These are phyloP conservation scores for Ophiodon elongatus DNA, from an alignment of 2,113 vertebrate species.

Conservation along the genomic window DNA sequence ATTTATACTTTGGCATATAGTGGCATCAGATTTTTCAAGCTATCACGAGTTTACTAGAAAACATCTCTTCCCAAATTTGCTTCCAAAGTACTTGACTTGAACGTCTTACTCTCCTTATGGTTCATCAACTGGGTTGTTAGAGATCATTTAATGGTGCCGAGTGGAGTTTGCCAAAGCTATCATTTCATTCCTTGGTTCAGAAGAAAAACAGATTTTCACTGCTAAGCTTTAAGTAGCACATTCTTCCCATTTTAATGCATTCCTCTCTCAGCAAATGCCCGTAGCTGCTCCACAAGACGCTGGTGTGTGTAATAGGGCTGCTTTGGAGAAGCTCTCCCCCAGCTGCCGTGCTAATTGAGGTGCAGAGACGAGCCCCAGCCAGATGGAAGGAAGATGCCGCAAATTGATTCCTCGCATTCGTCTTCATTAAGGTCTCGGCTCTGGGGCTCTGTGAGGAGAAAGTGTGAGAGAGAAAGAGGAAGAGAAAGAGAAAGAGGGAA, in stretches of 20 bases:
- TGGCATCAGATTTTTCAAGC: not conserved
- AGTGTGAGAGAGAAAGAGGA: conserved; percentile 42
- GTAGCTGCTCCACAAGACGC: conserved; percentile 59
- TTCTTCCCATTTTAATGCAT: conserved; percentile 53
- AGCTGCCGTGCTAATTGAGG: conserved; percentile 85
- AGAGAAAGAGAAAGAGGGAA: not conserved
- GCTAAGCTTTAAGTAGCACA: conserved; percentile 68
- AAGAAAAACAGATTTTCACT: conserved; percentile 42
- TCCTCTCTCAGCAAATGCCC: conserved; percentile 51
- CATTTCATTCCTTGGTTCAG: conserved; percentile 39
- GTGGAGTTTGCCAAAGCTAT: conserved; percentile 46
- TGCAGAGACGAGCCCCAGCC: conserved; percentile 75
- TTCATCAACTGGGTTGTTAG: conserved; percentile 41
- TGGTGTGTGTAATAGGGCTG: conserved; percentile 75
- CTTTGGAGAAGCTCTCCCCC: conserved; percentile 79
- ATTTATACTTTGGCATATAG: not conserved
- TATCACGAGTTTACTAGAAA: not conserved
- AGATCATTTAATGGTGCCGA: conserved; percentile 23
- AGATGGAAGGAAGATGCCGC: conserved; percentile 84
- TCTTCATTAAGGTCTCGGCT: conserved; percentile 85
- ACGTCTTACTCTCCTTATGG: conserved; percentile 20
- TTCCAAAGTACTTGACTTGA: conserved; percentile 7
- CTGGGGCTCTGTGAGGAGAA: conserved; percentile 64
- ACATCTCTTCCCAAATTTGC: not conserved
- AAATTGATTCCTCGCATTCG: conserved; percentile 86